phyloP scores from a whole-genome alignment of 2,797 vertebrate genomes.

The Sandelia bainsii region DNA sequence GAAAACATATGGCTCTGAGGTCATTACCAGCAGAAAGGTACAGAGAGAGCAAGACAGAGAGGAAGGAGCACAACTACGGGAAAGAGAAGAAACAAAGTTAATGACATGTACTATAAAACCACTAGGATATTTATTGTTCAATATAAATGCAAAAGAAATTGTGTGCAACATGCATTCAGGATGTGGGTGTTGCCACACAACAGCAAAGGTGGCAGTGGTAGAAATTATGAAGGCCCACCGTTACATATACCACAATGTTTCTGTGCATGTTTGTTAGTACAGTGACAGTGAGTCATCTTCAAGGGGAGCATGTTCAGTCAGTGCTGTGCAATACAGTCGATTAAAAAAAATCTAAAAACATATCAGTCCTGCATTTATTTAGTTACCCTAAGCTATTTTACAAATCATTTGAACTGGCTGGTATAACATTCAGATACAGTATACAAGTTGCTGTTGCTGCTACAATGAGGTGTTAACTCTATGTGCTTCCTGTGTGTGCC shows the following conservation, averaged over 20 bases:
- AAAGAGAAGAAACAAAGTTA: too few relatives aligned
- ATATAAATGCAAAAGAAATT: conserved; percentile 22
- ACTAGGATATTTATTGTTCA: background rate
- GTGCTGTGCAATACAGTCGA: background rate
- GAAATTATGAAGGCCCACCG: conserved; percentile 33
- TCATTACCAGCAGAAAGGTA: too few relatives aligned
- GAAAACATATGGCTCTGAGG: too few relatives aligned
- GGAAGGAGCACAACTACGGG: too few relatives aligned
- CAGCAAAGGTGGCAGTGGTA: conserved; percentile 38
- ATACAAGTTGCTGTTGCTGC: background rate
- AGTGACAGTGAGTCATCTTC: conserved; percentile 20
- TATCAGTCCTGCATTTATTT: background rate
- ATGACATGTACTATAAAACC: background rate
- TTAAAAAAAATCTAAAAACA: background rate
- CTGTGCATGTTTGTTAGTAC: conserved; percentile 17
- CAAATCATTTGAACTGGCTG: background rate
- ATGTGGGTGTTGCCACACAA: conserved; percentile 61
- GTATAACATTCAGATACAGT: background rate
- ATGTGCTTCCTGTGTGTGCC: background rate
- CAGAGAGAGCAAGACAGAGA: too few relatives aligned
- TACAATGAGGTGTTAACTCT: background rate
- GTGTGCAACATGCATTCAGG: conserved; percentile 53
- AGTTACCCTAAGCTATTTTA: background rate
- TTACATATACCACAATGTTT: conserved; percentile 37
- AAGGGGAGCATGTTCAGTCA: background rate